phyloP scores from a whole-genome alignment of 2,113 vertebrate species.

The Gasterosteus nipponicus region DNA sequence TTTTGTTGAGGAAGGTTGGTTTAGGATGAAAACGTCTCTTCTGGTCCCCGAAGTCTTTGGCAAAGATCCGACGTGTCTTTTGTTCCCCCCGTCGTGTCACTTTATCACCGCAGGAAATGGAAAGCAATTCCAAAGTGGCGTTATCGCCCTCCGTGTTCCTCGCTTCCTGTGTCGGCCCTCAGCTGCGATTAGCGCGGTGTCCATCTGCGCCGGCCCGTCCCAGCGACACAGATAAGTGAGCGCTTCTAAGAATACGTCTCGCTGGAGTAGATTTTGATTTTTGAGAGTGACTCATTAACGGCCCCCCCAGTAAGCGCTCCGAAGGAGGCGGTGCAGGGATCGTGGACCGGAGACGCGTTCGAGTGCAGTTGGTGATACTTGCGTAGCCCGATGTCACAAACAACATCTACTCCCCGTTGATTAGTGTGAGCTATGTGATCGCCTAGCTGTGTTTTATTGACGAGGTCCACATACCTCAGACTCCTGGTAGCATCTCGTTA shows the following conservation, averaged over 20 bases:
- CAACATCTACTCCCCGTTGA: too few relatives aligned
- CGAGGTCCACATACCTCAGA: not conserved
- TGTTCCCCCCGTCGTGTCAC: conserved; percentile 4
- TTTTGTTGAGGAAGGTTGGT: not conserved
- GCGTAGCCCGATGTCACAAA: too few relatives aligned
- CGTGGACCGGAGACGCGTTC: not conserved
- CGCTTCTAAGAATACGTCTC: conserved; percentile 51
- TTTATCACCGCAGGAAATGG: conserved; percentile 31
- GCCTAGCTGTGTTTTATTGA: not conserved
- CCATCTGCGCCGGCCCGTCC: conserved; percentile 13
- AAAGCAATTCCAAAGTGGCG: not conserved
- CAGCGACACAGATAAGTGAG: conserved; percentile 46
- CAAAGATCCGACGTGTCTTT: conserved; percentile 32
- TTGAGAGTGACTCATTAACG: conserved; percentile 55
- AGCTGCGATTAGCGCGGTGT: conserved; percentile 21
- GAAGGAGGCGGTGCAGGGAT: conserved; percentile 32
- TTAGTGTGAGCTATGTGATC: too few relatives aligned
- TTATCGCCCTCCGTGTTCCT: conserved; percentile 15
- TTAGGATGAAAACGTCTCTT: not conserved
- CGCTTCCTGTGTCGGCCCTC: conserved; percentile 30
- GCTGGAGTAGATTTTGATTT: conserved; percentile 42
- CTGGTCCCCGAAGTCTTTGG: not conserved
- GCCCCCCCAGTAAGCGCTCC: conserved; percentile 37
- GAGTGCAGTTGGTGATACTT: not conserved
- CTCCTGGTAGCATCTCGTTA: not conserved